Evolutionary conservation across 2,113 vertebrate genomes (phyloP).

Genomic region (Mesembrinibis cayennensis): DNA sequence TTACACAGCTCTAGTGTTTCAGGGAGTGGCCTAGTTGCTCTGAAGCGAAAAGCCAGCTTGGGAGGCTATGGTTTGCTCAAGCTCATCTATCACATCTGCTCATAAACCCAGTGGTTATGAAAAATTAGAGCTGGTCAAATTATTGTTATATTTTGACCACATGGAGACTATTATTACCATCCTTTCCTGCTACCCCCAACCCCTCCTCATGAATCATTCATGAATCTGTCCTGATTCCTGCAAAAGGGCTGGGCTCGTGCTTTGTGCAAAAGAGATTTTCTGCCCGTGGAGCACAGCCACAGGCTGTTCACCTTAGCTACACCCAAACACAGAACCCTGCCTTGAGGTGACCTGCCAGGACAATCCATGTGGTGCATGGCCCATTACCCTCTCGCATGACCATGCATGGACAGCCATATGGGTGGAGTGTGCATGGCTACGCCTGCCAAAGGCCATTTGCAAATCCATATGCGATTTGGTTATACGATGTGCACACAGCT

Average conservation of each 20-base stretch:
- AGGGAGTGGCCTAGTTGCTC: background rate
- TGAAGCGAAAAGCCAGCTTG: background rate
- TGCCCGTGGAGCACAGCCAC: background rate
- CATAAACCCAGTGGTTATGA: background rate
- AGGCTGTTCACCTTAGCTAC: background rate
- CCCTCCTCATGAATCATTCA: background rate
- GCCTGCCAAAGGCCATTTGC: background rate
- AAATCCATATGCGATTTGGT: fast-evolving
- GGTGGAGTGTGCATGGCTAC: too few relatives aligned
- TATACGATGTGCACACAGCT: background rate
- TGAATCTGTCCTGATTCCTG: background rate
- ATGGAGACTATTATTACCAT: background rate
- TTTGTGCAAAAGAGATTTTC: background rate
- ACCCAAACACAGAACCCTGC: background rate
- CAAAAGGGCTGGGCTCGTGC: background rate
- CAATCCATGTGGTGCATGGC: fast-evolving
- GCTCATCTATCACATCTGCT: slow-evolving; percentile 22
- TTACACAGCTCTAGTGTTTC: background rate
- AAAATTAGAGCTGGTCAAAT: slow-evolving; percentile 22
- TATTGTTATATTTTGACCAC: background rate
- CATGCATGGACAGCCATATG: background rate
- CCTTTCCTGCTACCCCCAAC: background rate
- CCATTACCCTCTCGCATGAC: fast-evolving
- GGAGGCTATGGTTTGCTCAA: background rate
- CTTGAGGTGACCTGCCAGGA: background rate